Percentiles rank a stretch among this genome's conserved stretches.
Evolutionary conservation across 2,797 vertebrate species (phyloP).

Genomic region (Hyperoplus immaculatus): DNA sequence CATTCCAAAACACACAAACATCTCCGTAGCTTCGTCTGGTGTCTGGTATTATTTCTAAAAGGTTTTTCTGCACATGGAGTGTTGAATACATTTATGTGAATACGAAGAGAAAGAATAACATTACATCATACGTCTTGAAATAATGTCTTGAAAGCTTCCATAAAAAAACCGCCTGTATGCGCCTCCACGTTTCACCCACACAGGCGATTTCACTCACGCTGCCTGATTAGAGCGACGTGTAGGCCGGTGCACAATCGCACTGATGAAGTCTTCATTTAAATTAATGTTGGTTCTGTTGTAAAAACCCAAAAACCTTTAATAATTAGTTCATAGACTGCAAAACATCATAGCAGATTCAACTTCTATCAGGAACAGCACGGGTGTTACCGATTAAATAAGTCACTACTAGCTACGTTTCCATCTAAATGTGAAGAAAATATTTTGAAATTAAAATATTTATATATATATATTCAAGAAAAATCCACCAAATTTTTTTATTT

Average conservation of each 20-base stretch:
- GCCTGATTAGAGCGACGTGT: slow-evolving; percentile 31
- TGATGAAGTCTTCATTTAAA: slow-evolving; percentile 23
- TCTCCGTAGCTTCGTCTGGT: neutral
- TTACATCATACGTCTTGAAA: slow-evolving; percentile 7
- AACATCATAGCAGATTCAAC: too few relatives aligned
- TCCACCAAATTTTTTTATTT: too few relatives aligned
- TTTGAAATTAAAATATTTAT: too few relatives aligned
- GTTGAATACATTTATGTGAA: neutral
- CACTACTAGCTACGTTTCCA: too few relatives aligned
- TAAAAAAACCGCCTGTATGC: neutral
- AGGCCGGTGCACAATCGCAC: neutral
- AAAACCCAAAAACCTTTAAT: neutral
- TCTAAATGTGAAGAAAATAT: too few relatives aligned
- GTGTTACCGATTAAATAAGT: neutral
- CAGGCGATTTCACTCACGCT: slow-evolving; percentile 25
- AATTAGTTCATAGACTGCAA: neutral
- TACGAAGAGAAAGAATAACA: neutral
- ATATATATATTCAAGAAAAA: too few relatives aligned
- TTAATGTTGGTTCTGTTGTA: too few relatives aligned
- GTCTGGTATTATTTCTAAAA: neutral
- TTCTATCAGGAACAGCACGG: neutral
- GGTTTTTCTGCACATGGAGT: neutral
- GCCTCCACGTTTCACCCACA: slow-evolving; percentile 23
- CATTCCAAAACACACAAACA: neutral
- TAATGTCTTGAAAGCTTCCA: slow-evolving; percentile 12